Evolutionary conservation across 2,797 vertebrate species (phyloP).

Genomic region (Petrocephalus sullivani): DNA sequence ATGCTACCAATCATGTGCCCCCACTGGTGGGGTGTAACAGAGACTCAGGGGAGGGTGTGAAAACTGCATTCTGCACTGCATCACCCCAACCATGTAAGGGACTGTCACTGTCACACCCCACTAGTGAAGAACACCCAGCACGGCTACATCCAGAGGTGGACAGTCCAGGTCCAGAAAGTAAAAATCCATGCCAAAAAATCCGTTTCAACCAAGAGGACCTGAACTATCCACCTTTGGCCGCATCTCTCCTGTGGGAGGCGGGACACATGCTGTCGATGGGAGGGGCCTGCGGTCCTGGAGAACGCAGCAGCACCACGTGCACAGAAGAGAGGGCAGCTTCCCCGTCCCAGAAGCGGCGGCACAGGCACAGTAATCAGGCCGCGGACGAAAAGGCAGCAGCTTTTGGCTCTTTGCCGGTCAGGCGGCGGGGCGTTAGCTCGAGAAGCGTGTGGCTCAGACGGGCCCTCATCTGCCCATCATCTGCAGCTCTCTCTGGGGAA

Average conservation of each 20-base stretch:
- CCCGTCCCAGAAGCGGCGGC: not conserved
- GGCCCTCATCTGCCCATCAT: not conserved
- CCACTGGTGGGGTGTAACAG: not conserved
- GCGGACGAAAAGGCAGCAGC: not conserved
- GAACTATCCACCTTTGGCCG: not conserved
- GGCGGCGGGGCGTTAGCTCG: not conserved
- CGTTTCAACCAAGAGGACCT: not conserved
- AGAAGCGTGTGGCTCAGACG: not conserved
- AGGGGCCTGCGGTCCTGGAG: not conserved
- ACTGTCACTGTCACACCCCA: not conserved
- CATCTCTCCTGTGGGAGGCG: not conserved
- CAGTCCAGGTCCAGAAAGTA: not conserved
- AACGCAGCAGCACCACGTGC: not conserved
- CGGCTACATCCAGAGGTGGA: not conserved
- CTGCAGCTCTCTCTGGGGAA: not conserved
- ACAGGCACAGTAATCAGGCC: not conserved
- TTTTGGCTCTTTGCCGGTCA: not conserved
- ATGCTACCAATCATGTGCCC: not conserved
- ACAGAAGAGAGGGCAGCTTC: not conserved
- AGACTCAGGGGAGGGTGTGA: not conserved
- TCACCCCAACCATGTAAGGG: not conserved
- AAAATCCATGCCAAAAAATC: not conserved
- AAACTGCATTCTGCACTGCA: not conserved
- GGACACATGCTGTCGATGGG: not conserved
- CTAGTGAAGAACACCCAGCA: not conserved